These are phyloP conservation scores for Dryas iulia DNA, from an alignment of 1,140 invertebrate genomes.

Conservation along the genomic window DNA sequence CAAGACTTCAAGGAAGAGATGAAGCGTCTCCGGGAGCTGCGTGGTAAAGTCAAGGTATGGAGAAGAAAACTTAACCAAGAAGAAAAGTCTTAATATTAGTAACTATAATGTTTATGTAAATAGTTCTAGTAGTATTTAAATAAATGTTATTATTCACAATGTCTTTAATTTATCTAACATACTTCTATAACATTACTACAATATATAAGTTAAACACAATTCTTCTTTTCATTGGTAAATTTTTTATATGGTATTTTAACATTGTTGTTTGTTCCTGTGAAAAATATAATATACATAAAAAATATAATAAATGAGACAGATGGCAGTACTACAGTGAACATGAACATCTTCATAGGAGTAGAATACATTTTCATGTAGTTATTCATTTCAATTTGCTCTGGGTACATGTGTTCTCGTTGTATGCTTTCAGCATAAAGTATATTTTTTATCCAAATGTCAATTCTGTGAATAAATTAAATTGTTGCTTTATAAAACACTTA, in stretches of 20 bases:
- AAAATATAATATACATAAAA: constrained; percentile 38
- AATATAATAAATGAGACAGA: constrained; percentile 31
- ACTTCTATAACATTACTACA: no score
- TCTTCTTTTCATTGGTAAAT: constrained; percentile 22
- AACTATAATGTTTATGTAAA: background rate
- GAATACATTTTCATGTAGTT: constrained; percentile 25
- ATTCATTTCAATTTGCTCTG: background rate
- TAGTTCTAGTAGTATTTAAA: background rate
- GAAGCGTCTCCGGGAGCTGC: constrained; percentile 85
- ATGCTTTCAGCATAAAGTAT: background rate
- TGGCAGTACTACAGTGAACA: constrained; percentile 35
- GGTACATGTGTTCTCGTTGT: background rate
- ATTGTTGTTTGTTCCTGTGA: constrained; percentile 24
- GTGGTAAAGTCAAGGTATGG: constrained; percentile 87
- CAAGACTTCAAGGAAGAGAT: constrained; percentile 96
- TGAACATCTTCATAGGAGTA: constrained; percentile 32
- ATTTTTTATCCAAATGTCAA: constrained; percentile 17
- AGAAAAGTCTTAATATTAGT: constrained; percentile 37
- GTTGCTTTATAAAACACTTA: background rate
- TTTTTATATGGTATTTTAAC: constrained; percentile 20
- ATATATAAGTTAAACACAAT: constrained; percentile 9
- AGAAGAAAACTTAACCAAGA: constrained; percentile 46
- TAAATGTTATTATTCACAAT: no score
- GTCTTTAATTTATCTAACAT: no score
- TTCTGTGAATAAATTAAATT: constrained; percentile 9